Base-by-base conservation (phyloP, 2,113 vertebrate genomes). In the Nothocercus julius region DNA sequence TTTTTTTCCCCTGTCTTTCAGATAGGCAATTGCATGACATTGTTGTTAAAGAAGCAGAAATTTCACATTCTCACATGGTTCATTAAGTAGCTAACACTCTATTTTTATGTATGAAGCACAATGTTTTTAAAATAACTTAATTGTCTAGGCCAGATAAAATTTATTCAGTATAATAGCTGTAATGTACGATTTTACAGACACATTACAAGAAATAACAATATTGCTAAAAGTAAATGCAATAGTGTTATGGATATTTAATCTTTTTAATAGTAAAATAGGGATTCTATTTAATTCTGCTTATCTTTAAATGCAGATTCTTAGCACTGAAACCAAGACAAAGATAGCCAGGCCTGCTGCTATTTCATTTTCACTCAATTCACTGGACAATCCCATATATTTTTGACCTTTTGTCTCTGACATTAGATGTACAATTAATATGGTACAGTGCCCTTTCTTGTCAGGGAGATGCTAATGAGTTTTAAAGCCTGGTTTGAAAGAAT, bases 111-210 rank as follows among this genome's bases (percentile, higher is more conserved):
- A 90, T 88, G 38, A 96, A 96, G 79, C 64, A 82, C 47, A 92
- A 59, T 49, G 12, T 84, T 96, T 97, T 82, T 53, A n/a, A 96
- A 97, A 94, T 91, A 95, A 94, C 53, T 81, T 96, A 96, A 92
- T 94, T 95, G n/a, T 75, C 19, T 73, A 95, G 56, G 79, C n/a
- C 75, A 87, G 51, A 96, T 87, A 89, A 86, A 94, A 93, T 93
- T 34, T 96, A 95, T 76, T 90, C 30, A 54, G 8, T 47, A 81
- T 82, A 85, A 76, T 89, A 92, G 28, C 22, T 40, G 73, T 87
- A 93, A 82, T 32, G 28, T n/a, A 42, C 18, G 8, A 85, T 95
- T 95, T 94, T 96, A 85, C 5, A 42, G 58, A 47, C 9, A 61
- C 2, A 2, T 40, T 82, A 22, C 6, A 69, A 72, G 27, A 34